Conservation (phyloP, 2,888 invertebrate species). For the Caenorhabditis sp. region DNA sequence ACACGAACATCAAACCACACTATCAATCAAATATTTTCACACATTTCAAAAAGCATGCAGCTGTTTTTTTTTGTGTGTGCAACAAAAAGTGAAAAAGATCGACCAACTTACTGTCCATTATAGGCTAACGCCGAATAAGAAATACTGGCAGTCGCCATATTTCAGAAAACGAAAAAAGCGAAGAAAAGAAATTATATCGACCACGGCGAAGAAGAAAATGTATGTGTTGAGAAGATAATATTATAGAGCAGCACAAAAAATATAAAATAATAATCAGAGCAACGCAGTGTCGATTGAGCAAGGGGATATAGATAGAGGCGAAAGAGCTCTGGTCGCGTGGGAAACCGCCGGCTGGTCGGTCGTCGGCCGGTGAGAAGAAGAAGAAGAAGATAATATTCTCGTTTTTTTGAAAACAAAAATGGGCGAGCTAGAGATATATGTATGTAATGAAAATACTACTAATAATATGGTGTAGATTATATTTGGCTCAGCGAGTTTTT, state of each 20-base stretch:
- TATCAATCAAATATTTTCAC: not conserved
- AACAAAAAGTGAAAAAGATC: not conserved
- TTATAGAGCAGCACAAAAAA: slow-evolving; percentile 12
- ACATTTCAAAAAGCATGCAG: not conserved
- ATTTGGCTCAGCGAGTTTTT: not conserved
- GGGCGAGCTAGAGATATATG: slow-evolving; percentile 10
- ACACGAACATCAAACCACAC: slow-evolving; percentile 2
- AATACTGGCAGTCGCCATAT: slow-evolving; percentile 56
- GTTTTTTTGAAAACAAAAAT: slow-evolving; percentile 14
- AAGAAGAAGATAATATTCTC: not conserved
- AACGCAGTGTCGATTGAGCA: not conserved
- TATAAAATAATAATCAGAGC: slow-evolving; percentile 6
- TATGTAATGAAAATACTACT: slow-evolving; percentile 14
- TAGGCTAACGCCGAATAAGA: slow-evolving; percentile 55
- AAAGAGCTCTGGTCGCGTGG: slow-evolving; percentile 30
- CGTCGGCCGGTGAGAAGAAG: slow-evolving; percentile 14
- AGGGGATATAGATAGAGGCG: slow-evolving; percentile 15
- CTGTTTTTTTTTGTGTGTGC: not conserved
- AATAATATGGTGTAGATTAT: not conserved
- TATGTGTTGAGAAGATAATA: slow-evolving; percentile 18
- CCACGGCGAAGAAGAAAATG: slow-evolving; percentile 5
- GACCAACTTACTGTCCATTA: slow-evolving; percentile 57
- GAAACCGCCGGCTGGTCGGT: slow-evolving; percentile 29
- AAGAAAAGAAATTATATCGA: not conserved
- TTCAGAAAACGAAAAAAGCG: not conserved